Evolutionary conservation across 2,888 invertebrate genomes (phyloP).

Genomic region (Philopedon plagiatum): DNA sequence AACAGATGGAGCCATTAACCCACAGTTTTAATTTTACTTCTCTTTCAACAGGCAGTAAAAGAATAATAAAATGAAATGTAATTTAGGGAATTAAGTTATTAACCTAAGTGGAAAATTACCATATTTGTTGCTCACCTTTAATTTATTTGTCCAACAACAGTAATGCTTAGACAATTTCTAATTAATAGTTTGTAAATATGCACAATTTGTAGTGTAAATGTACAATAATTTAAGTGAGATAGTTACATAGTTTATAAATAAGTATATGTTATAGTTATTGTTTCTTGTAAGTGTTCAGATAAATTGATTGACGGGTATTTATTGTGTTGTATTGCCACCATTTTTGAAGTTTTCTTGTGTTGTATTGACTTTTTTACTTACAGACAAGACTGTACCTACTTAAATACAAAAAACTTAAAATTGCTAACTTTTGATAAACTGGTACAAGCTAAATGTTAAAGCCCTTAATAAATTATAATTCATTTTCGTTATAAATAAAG

Average conservation of each 20-base stretch:
- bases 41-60: constrained; percentile 1
- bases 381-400: no score
- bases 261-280: neutral
- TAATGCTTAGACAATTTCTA: constrained; percentile 23
- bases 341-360: no score
- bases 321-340: neutral
- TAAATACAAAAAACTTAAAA: no score
- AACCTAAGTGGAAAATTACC: constrained; percentile 43
- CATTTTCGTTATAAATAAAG: no score
- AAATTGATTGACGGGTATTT: neutral
- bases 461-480: no score
- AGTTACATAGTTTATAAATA: neutral
- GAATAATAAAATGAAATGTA: constrained; percentile 18
- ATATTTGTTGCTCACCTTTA: constrained; percentile 30
- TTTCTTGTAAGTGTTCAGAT: neutral
- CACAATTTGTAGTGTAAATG: constrained; percentile 21
- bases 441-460: no score
- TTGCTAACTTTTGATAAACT: no score
- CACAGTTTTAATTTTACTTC: neutral
- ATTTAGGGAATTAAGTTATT: constrained; percentile 43
- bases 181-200: constrained; percentile 5
- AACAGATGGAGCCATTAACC: constrained; percentile 45
- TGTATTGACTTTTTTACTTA: no score
- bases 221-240: constrained; percentile 11
- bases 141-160: constrained; percentile 25